phyloP scores from a whole-genome alignment of 2,113 vertebrate genomes.

The Oryzias woworae region DNA sequence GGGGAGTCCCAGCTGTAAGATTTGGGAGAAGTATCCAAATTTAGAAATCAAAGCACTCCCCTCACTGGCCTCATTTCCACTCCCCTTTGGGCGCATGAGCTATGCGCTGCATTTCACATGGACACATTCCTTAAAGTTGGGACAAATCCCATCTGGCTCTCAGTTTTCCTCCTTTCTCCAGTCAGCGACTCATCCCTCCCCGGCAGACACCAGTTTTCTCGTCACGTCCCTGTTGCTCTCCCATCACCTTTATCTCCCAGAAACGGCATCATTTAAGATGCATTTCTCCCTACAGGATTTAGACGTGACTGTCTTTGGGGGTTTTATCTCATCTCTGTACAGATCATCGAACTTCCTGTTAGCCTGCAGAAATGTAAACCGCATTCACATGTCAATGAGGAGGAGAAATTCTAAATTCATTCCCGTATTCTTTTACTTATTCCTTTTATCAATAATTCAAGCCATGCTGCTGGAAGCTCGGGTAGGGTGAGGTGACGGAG shows the following conservation, averaged over 20 bases:
- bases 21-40: constrained; percentile 51
- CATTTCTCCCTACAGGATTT: constrained; percentile 14
- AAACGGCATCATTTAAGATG: constrained; percentile 3
- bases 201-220: constrained; percentile 1
- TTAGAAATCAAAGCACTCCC: constrained; percentile 33
- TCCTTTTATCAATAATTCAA: constrained; percentile 78
- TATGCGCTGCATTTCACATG: constrained; percentile 20
- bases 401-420: constrained; percentile 35
- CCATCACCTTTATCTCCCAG: constrained; percentile 37
- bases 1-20: constrained; percentile 38
- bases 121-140: constrained; percentile 4
- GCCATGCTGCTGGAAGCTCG: constrained; percentile 47
- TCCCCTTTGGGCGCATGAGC: background rate
- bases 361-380: constrained; percentile 19
- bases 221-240: constrained; percentile 15
- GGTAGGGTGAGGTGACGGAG: constrained; percentile 39
- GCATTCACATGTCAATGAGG: constrained; percentile 19
- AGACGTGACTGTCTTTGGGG: constrained; percentile 8
- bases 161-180: background rate
- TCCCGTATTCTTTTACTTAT: constrained; percentile 38
- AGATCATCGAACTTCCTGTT: constrained; percentile 51
- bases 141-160: background rate
- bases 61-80: constrained; percentile 3
- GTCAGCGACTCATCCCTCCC: background rate
- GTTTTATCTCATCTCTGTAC: constrained; percentile 45